These are phyloP conservation scores for Coelopa pilipes DNA, from an alignment of 2,888 invertebrate species.

Conservation along the genomic window DNA sequence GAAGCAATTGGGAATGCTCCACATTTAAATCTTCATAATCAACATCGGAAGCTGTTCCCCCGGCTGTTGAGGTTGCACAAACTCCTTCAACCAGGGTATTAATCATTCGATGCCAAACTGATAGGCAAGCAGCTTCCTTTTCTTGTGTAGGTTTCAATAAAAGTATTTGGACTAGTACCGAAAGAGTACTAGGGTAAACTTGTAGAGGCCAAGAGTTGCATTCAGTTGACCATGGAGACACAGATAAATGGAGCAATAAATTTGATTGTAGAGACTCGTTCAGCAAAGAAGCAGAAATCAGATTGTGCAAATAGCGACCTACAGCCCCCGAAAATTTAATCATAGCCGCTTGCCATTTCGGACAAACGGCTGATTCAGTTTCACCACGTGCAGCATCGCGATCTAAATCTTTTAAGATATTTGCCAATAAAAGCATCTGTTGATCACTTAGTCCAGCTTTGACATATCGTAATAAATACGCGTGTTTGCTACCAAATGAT, in stretches of 20 bases:
- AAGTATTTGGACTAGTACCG: slow-evolving; percentile 86
- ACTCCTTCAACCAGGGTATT: slow-evolving; percentile 90
- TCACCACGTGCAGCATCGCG: slow-evolving; percentile 88
- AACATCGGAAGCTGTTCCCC: slow-evolving; percentile 54
- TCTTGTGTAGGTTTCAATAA: slow-evolving; percentile 83
- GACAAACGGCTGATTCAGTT: slow-evolving; percentile 65
- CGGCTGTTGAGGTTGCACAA: slow-evolving; percentile 52
- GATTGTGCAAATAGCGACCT: slow-evolving; percentile 70
- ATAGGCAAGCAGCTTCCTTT: slow-evolving; percentile 88
- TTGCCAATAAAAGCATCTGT: slow-evolving; percentile 88
- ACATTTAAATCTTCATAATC: slow-evolving; percentile 85
- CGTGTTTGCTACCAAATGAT: slow-evolving; percentile 72
- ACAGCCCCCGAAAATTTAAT: slow-evolving; percentile 65
- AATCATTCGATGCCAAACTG: slow-evolving; percentile 91
- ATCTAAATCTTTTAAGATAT: slow-evolving; percentile 90
- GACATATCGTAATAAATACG: slow-evolving; percentile 74
- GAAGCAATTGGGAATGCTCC: slow-evolving; percentile 91
- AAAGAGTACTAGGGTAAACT: slow-evolving; percentile 81
- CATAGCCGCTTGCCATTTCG: slow-evolving; percentile 66
- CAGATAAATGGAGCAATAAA: slow-evolving; percentile 78
- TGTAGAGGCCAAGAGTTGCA: slow-evolving; percentile 80
- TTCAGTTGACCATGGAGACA: slow-evolving; percentile 78
- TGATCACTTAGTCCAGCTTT: slow-evolving; percentile 81
- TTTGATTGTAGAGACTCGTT: slow-evolving; percentile 77
- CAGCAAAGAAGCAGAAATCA: slow-evolving; percentile 78